Evolutionary conservation across 2,888 invertebrate species (phyloP), one percentile per base, ranked within the genome.

Genomic region (Campopleginae sp.): DNA sequence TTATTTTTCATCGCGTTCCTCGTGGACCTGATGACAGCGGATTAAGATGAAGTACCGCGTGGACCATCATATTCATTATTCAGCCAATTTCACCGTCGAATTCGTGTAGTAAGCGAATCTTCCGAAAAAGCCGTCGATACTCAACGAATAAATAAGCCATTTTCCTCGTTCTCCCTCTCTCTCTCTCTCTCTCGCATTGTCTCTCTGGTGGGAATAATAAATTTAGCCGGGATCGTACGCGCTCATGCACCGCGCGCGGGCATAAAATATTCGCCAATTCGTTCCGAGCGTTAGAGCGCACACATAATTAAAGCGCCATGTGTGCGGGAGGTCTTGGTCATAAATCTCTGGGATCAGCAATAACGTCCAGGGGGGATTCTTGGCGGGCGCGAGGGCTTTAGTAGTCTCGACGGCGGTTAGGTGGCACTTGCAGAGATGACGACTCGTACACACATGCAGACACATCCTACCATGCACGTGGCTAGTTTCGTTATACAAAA

Each of bases 221-320:
- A 79, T 79, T 71, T 78, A 61, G 74, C 6, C 68, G 63, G 61
- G 63, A 74, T 74, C 78, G 81, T 54, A 82, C 75, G 78, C 70
- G 76, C 80, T 80, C 84, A 80, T 76, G 82, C 76, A 77, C 72
- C 84, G 46, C 74, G 63, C 84, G 46, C 74, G 63, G 51, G 89
- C 88, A 90, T 91, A 92, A 93, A 92, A 92, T 92, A 92, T 92
- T 92, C 90, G 89, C 89, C 91, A 91, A 93, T 93, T 93, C 90
- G 91, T 93, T 92, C 91, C 86, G 87, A 87, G 89, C 86, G 87
- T 87, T 79, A 79, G 61, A 85, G 82, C 84, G 83, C 89, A 89
- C 91, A 91, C 92, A 92, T 93, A 93, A 93, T 93, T 93, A 93
- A 93, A 93, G 93, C 92, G 88, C 93, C 93, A 92, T 90, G 92